These are phyloP conservation scores for Plectropomus leopardus DNA, from an alignment of 2,113 vertebrate species.

Conservation along the genomic window DNA sequence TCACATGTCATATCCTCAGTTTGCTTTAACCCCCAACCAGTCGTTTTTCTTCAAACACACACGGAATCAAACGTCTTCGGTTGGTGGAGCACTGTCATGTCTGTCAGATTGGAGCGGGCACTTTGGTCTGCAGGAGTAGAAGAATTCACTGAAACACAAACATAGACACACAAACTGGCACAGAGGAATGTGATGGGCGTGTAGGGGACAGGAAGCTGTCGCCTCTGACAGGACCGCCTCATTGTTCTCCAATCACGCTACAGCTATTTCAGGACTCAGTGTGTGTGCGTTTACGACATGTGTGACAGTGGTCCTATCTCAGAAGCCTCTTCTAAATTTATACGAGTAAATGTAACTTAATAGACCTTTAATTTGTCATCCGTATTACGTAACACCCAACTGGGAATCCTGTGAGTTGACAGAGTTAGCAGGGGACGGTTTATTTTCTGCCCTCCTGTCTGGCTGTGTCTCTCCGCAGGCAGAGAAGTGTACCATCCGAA, in stretches of 20 bases:
- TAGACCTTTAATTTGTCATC: not conserved
- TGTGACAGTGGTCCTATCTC: not conserved
- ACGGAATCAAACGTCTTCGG: no score
- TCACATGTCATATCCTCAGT: not conserved
- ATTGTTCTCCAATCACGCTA: conserved; percentile 75
- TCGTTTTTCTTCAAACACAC: not conserved
- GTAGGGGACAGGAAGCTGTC: conserved; percentile 74
- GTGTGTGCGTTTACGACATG: not conserved
- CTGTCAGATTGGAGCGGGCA: not conserved
- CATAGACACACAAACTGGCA: conserved; percentile 45
- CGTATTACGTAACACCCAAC: not conserved
- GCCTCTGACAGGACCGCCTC: conserved; percentile 54
- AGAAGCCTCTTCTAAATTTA: not conserved
- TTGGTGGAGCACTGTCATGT: not conserved
- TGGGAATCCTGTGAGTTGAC: not conserved
- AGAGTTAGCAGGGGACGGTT: not conserved
- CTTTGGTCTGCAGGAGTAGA: conserved; percentile 6
- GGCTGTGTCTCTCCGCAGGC: not conserved
- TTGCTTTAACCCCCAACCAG: not conserved
- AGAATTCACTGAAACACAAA: conserved; percentile 11
- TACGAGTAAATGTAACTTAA: not conserved
- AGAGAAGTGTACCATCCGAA: not conserved
- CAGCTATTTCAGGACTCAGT: conserved; percentile 67
- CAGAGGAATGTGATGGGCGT: conserved; percentile 67
- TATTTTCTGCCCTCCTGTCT: not conserved